Evolutionary conservation across 2,113 vertebrate species (phyloP).

Genomic region (Vanacampus margaritifer): DNA sequence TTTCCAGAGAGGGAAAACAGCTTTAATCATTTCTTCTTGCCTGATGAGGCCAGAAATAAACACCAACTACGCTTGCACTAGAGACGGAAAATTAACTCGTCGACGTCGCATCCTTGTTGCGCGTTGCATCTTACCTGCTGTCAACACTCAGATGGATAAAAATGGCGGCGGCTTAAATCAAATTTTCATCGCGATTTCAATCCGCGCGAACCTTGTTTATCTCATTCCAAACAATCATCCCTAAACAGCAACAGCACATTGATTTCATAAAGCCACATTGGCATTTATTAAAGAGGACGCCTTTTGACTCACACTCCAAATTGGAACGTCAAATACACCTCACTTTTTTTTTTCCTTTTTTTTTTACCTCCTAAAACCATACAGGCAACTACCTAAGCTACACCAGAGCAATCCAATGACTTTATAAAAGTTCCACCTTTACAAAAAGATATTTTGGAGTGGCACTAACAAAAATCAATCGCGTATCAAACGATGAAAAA

Average conservation of each 20-base stretch:
- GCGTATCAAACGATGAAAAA: neutral
- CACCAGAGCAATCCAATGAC: too few relatives aligned
- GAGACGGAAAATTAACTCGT: constrained; percentile 24
- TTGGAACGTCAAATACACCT: neutral
- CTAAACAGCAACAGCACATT: constrained; percentile 24
- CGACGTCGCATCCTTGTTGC: neutral
- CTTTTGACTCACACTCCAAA: constrained; percentile 35
- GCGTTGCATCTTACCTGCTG: constrained; percentile 33
- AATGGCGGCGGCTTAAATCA: constrained; percentile 55
- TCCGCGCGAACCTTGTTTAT: constrained; percentile 53
- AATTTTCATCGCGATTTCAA: constrained; percentile 61
- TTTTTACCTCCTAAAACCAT: too few relatives aligned
- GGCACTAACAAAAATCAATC: neutral
- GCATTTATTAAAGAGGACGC: constrained; percentile 21
- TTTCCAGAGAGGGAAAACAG: constrained; percentile 19
- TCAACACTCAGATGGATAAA: constrained; percentile 53
- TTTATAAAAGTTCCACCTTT: neutral
- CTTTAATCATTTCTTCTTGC: constrained; percentile 22
- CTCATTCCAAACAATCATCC: constrained; percentile 52
- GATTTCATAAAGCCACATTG: constrained; percentile 29
- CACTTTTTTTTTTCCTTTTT: neutral
- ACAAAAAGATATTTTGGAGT: neutral
- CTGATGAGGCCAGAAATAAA: constrained; percentile 24
- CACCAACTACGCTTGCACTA: neutral
- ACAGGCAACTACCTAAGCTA: too few relatives aligned